A percentile compares a stretch with the other conserved stretches of the same genome.
These are phyloP conservation scores for Andrena marginata DNA, from an alignment of 2,888 invertebrate species.

Conservation along the genomic window DNA sequence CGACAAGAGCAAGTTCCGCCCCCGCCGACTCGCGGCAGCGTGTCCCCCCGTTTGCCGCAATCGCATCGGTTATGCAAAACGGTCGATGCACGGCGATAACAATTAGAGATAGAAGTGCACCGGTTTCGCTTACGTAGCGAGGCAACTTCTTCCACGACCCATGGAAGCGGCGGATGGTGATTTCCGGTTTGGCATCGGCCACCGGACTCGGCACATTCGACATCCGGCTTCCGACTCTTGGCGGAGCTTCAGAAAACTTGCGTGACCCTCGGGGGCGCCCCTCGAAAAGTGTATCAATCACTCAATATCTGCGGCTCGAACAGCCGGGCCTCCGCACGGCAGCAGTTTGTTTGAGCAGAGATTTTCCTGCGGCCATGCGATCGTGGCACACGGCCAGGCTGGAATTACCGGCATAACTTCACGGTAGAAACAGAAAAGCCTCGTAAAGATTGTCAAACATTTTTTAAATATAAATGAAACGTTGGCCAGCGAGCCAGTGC, in stretches of 20 bases:
- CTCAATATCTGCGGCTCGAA: slow-evolving; percentile 73
- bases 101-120: slow-evolving; percentile 62
- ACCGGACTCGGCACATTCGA: slow-evolving; percentile 69
- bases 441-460: slow-evolving; percentile 36
- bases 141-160: slow-evolving; percentile 33
- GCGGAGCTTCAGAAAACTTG: slow-evolving; percentile 80
- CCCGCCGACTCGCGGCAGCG: slow-evolving; percentile 29
- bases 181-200: slow-evolving; percentile 79
- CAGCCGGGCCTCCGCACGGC: slow-evolving; percentile 57
- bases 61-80: slow-evolving; percentile 63
- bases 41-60: slow-evolving; percentile 40
- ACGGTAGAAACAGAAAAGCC: background rate
- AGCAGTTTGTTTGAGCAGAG: slow-evolving; percentile 76
- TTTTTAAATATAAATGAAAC: slow-evolving; percentile 36
- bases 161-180: slow-evolving; percentile 64
- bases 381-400: slow-evolving; percentile 80
- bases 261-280: slow-evolving; percentile 73
- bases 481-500: background rate
- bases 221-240: slow-evolving; percentile 71
- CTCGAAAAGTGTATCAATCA: slow-evolving; percentile 81
- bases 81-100: slow-evolving; percentile 66
- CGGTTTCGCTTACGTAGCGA: background rate
- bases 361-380: slow-evolving; percentile 68
- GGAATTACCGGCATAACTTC: slow-evolving; percentile 33
- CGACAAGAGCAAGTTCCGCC: background rate